A percentile compares a stretch with the other conserved stretches of the same genome.
phyloP scores from a whole-genome alignment of 2,888 invertebrate species.

The Serripes groenlandicus region DNA sequence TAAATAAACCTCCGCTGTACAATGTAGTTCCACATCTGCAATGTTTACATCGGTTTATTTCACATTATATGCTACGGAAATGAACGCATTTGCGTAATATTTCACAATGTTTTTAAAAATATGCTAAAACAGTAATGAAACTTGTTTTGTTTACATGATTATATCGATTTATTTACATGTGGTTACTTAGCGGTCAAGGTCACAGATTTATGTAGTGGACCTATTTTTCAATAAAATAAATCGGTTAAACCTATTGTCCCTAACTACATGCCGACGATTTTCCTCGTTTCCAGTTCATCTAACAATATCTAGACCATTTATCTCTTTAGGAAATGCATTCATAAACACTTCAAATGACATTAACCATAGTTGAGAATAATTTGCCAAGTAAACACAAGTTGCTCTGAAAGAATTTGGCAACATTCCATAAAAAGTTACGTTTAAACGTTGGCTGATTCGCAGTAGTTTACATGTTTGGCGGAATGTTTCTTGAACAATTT shows the following conservation, averaged over 20 bases:
- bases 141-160: conserved; percentile 18
- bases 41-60: background rate
- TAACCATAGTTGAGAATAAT: background rate
- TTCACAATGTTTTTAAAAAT: no score
- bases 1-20: conserved; percentile 57
- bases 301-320: no score
- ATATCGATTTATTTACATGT: conserved; percentile 67
- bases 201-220: conserved; percentile 26
- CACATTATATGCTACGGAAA: no score
- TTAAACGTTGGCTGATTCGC: conserved; percentile 1
- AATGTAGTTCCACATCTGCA: conserved; percentile 65
- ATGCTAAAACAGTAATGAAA: no score
- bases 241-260: background rate
- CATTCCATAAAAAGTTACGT: conserved; percentile 27
- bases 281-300: no score
- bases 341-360: background rate
- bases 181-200: conserved; percentile 53
- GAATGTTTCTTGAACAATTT: no score
- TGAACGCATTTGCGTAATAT: no score
- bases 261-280: no score
- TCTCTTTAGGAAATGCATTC: background rate
- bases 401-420: conserved; percentile 26
- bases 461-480: no score
- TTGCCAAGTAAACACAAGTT: conserved; percentile 23
- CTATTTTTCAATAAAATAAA: conserved; percentile 11